Evolutionary conservation across 2,113 vertebrate species (phyloP).

Genomic region (Amazona guildingii): DNA sequence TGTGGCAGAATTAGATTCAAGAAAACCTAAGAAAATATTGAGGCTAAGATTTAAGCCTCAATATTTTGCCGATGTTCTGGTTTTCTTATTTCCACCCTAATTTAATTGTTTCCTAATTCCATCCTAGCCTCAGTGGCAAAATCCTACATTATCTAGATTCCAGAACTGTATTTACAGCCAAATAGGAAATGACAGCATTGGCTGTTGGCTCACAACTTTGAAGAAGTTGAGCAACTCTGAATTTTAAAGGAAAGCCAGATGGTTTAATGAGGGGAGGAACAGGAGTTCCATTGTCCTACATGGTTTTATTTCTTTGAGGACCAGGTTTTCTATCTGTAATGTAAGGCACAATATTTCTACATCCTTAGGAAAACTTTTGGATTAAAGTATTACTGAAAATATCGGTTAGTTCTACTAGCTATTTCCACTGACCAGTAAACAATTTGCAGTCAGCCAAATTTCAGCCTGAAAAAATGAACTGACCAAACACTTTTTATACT

Average conservation of each 20-base stretch:
- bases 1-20: neutral
- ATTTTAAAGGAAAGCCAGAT: slow-evolving; percentile 48
- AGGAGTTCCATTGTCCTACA: neutral
- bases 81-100: slow-evolving; percentile 41
- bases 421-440: neutral
- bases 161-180: slow-evolving; percentile 49
- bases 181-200: slow-evolving; percentile 57
- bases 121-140: slow-evolving; percentile 28
- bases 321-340: neutral
- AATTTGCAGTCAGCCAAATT: neutral
- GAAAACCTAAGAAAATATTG: neutral
- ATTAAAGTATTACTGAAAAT: neutral
- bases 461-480: neutral
- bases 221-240: slow-evolving; percentile 48
- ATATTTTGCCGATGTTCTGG: neutral
- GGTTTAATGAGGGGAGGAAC: neutral
- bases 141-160: slow-evolving; percentile 53
- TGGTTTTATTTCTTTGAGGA: neutral
- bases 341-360: neutral
- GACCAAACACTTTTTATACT: neutral
- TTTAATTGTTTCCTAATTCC: slow-evolving; percentile 45
- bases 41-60: neutral
- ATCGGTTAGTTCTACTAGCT: neutral
- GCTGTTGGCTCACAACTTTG: slow-evolving; percentile 12
- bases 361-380: neutral